Evolutionary conservation across 2,113 vertebrate genomes (phyloP).

Genomic region (Felis chaus): DNA sequence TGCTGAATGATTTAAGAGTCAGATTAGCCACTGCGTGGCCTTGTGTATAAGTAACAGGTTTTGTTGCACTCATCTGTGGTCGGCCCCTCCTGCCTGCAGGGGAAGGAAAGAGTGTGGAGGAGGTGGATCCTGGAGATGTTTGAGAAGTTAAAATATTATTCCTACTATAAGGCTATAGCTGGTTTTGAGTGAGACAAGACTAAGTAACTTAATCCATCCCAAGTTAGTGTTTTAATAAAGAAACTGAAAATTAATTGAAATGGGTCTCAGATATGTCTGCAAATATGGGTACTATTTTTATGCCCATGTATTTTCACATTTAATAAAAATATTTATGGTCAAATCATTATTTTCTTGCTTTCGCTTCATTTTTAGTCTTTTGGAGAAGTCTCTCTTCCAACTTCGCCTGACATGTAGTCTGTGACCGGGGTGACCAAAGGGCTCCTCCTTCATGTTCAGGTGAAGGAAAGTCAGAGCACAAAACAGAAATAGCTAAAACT

Average conservation of each 20-base stretch:
- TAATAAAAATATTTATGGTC: constrained; percentile 88
- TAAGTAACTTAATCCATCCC: constrained; percentile 74
- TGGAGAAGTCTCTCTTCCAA: not conserved
- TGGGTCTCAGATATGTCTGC: constrained; percentile 79
- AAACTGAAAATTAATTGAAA: constrained; percentile 68
- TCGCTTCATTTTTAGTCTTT: constrained; percentile 3
- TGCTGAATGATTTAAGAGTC: constrained; percentile 67
- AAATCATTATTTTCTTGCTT: constrained; percentile 57
- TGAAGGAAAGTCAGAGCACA: not conserved
- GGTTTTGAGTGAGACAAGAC: constrained; percentile 70
- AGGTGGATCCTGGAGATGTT: not conserved
- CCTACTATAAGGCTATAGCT: not conserved
- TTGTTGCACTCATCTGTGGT: not conserved
- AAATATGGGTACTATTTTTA: constrained; percentile 86
- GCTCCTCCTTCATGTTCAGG: not conserved
- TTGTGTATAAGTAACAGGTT: constrained; percentile 36
- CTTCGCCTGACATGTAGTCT: not conserved
- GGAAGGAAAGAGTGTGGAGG: not conserved
- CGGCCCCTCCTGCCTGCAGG: not conserved
- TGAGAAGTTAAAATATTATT: not conserved
- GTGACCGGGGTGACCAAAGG: not conserved
- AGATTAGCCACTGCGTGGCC: constrained; percentile 77
- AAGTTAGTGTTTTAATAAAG: constrained; percentile 81
- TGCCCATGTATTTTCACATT: constrained; percentile 87
- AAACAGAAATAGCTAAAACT: not conserved